A percentile compares a stretch with the other conserved stretches of the same genome.
These are phyloP conservation scores for Solea senegalensis DNA, from an alignment of 2,113 vertebrate genomes.

Conservation along the genomic window DNA sequence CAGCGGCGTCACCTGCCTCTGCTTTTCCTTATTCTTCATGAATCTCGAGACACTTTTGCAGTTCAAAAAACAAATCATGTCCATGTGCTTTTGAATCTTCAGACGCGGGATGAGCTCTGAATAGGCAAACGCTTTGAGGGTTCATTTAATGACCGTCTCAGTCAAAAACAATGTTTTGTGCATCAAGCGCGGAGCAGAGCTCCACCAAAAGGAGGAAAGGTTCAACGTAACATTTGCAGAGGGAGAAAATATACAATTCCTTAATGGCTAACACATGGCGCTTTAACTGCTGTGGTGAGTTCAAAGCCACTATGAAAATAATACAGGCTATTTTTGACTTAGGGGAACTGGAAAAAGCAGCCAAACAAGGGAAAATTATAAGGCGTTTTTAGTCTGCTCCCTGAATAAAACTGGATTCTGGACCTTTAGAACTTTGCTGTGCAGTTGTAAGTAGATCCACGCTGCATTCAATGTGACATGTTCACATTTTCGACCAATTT, in stretches of 20 bases:
- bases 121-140: neutral
- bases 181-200: slow-evolving; percentile 32
- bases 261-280: slow-evolving; percentile 80
- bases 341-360: slow-evolving; percentile 75
- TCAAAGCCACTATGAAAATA: slow-evolving; percentile 84
- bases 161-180: slow-evolving; percentile 36
- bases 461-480: slow-evolving; percentile 34
- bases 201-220: slow-evolving; percentile 43
- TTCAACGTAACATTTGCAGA: slow-evolving; percentile 54
- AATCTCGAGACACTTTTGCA: neutral
- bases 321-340: slow-evolving; percentile 79
- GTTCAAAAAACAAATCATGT: neutral
- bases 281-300: slow-evolving; percentile 78
- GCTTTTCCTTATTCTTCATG: neutral
- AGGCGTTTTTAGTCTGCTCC: slow-evolving; percentile 65
- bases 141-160: slow-evolving; percentile 13
- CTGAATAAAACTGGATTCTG: slow-evolving; percentile 61
- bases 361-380: slow-evolving; percentile 82
- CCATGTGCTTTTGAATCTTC: neutral
- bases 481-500: slow-evolving; percentile 24
- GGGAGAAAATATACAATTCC: slow-evolving; percentile 72
- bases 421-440: slow-evolving; percentile 27
- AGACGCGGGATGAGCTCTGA: neutral
- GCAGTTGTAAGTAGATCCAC: slow-evolving; percentile 6
- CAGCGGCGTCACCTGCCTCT: slow-evolving; percentile 1